Evolutionary conservation across 2,113 vertebrate species (phyloP).

Genomic region (Xenotilapia leptura): DNA sequence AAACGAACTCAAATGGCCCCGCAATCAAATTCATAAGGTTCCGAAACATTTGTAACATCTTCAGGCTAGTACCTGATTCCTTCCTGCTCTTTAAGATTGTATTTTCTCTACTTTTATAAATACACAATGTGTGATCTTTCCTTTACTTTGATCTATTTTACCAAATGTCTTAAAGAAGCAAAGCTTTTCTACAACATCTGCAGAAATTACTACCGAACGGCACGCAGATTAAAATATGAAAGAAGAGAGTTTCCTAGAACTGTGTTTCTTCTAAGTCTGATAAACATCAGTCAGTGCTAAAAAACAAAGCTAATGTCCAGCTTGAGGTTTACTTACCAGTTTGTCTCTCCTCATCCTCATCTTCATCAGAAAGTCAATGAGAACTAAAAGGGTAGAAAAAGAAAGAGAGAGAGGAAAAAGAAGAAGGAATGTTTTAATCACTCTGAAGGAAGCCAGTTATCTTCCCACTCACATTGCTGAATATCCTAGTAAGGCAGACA

Average conservation of each 20-base stretch:
- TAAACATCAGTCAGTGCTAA: not conserved
- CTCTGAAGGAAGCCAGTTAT: constrained; percentile 37
- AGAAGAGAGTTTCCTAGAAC: not conserved
- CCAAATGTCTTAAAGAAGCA: not conserved
- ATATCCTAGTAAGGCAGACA: not conserved
- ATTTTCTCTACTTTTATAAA: too few species aligned
- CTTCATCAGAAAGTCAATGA: constrained; percentile 26
- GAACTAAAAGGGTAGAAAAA: constrained; percentile 11
- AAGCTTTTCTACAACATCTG: not conserved
- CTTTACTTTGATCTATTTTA: not conserved
- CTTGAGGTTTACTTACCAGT: constrained; percentile 44
- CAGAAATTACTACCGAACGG: not conserved
- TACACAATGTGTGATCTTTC: not conserved
- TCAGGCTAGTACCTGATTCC: not conserved
- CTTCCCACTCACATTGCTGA: constrained; percentile 58
- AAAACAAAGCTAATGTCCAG: not conserved
- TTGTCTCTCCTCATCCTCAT: constrained; percentile 27
- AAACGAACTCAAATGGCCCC: not conserved
- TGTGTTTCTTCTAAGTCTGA: not conserved
- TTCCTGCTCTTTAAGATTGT: not conserved
- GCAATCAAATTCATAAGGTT: not conserved
- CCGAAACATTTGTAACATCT: not conserved
- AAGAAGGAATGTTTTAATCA: constrained; percentile 59
- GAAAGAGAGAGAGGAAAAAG: not conserved
- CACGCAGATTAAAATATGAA: not conserved